These are phyloP conservation scores for Spinibarbus caldwelli DNA, from an alignment of 2,797 vertebrate genomes.

Conservation along the genomic window DNA sequence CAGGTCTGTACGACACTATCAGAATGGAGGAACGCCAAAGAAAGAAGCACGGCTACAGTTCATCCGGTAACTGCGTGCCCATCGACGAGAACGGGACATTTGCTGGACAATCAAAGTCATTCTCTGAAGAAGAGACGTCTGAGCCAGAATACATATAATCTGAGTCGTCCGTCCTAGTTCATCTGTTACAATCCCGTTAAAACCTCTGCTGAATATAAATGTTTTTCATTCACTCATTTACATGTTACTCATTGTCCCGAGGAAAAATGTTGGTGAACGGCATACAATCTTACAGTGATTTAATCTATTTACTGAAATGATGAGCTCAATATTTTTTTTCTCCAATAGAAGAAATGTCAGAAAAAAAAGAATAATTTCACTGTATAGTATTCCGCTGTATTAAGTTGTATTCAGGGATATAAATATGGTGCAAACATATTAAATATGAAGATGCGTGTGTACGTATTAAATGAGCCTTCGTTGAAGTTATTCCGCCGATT, in stretches of 20 bases:
- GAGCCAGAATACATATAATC: conserved; percentile 88
- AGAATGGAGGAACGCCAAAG: conserved; percentile 88
- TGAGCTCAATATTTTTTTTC: conserved; percentile 22
- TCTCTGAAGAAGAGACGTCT: conserved; percentile 86
- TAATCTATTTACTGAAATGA: conserved; percentile 22
- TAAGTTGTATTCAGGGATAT: conserved; percentile 77
- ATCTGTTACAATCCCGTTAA: conserved; percentile 22
- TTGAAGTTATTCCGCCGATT: conserved; percentile 67
- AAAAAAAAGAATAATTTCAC: conserved; percentile 15
- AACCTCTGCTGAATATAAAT: conserved; percentile 27
- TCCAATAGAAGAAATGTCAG: conserved; percentile 21
- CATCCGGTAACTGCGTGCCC: conserved; percentile 61
- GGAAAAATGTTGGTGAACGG: conserved; percentile 25
- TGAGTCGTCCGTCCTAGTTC: neutral
- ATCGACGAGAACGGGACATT: conserved; percentile 80
- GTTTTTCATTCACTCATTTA: conserved; percentile 33
- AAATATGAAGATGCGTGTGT: conserved; percentile 54
- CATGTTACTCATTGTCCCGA: conserved; percentile 26
- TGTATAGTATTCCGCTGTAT: conserved; percentile 65
- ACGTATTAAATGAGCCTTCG: conserved; percentile 48
- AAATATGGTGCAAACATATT: conserved; percentile 65
- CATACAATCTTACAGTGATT: conserved; percentile 20
- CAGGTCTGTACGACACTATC: conserved; percentile 94
- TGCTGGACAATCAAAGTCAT: conserved; percentile 72
- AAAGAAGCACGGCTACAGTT: conserved; percentile 75